Base-by-base conservation (phyloP, 2,113 vertebrate species). In the Catharus fuscescens region DNA sequence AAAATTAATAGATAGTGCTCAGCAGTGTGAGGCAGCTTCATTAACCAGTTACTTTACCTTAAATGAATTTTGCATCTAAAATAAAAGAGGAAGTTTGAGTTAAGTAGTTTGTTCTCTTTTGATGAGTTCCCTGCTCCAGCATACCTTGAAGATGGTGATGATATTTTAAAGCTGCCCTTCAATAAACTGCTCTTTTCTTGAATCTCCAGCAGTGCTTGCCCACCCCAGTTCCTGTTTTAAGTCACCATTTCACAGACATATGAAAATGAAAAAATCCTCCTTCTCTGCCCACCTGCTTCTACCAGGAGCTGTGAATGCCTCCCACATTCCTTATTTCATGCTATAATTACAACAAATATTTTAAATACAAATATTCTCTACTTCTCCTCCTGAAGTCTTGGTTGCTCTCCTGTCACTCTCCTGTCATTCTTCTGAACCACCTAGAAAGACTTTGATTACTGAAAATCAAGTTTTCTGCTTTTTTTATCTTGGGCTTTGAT, bases 271-370 rank as follows among this genome's bases (percentile, higher is more conserved):
- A 83, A 90, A 91, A 80, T 31, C 31, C 10, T 92, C 52, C 23
- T 87, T 74, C 29, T 86, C 67, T 93, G 47, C 79, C 83, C 78
- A 90, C 84, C 78, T 90, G 42, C 69, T 96, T 94, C 88, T 90
- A 57, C 80, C 34, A 88, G 52, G 50, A 93, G 40, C 54, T 84
- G 50, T 9, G 28, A 82, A 93, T 4, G 4, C 72, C 69, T 92
- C 92, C 92, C 44, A 94, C 87, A 78, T 52, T 86, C 86, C 72
- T 50, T 65, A 40, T 88, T 93, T 84, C 18, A 64, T 54, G 40
- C 36, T 95, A 95, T 94, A 94, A 93, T 96, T 96, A 93, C 85
- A 73, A 73, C 32, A 96, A 95, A 97, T 90, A 84, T 84, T 88
- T 86, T 40, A 96, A 92, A 92, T 78, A 93, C 77, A 91, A 91